A percentile compares a stretch with the other conserved stretches of the same genome.
phyloP scores from a whole-genome alignment of 2,113 vertebrate genomes.

The Hippocampus comes region DNA sequence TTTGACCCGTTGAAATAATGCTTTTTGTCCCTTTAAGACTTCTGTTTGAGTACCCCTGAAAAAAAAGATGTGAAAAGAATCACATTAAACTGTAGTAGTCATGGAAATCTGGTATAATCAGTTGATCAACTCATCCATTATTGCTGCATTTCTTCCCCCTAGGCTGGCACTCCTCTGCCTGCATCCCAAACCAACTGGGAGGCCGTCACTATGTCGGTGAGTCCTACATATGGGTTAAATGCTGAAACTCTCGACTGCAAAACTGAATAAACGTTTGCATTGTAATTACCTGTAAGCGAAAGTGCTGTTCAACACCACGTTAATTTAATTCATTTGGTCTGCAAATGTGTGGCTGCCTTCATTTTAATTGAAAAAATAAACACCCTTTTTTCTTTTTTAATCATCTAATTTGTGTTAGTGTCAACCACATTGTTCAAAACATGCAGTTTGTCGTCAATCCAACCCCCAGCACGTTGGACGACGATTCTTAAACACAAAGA shows the following conservation, averaged over 20 bases:
- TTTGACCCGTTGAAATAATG: background rate
- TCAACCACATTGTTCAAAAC: background rate
- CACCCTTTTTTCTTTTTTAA: background rate
- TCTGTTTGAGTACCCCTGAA: background rate
- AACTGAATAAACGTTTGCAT: background rate
- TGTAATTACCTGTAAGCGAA: background rate
- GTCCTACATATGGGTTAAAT: slow-evolving; percentile 19
- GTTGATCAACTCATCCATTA: background rate
- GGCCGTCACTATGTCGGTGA: slow-evolving; percentile 49
- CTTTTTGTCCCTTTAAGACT: background rate
- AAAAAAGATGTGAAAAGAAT: background rate
- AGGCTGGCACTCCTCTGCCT: slow-evolving; percentile 43
- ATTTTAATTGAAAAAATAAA: background rate
- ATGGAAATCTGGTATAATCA: background rate
- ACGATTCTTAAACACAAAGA: background rate
- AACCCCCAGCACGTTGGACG: background rate
- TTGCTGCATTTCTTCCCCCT: slow-evolving; percentile 10
- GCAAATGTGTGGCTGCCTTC: background rate
- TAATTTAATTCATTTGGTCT: background rate
- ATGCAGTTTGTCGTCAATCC: background rate
- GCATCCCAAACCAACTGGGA: slow-evolving; percentile 59
- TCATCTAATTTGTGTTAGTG: background rate
- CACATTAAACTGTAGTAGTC: background rate
- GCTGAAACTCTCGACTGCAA: background rate
- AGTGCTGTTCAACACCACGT: background rate